Percentiles rank a stretch among this genome's conserved stretches.
These are phyloP conservation scores for Megastigmus dorsalis DNA, from an alignment of 2,888 invertebrate species.

Conservation along the genomic window DNA sequence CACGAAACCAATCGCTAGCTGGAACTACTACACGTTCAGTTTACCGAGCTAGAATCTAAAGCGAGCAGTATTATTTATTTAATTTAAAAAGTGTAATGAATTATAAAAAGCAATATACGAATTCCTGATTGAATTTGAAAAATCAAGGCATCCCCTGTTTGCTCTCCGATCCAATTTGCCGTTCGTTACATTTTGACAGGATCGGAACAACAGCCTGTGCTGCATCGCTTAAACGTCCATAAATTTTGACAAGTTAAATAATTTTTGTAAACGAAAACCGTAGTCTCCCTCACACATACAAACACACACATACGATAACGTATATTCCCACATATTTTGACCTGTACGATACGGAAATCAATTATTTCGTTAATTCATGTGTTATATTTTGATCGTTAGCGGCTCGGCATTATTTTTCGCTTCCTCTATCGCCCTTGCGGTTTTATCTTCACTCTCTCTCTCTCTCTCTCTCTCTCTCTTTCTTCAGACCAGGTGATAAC, in stretches of 20 bases:
- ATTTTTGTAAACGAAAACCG: background rate
- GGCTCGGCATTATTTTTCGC: slow-evolving; percentile 71
- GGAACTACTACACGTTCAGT: too few species aligned
- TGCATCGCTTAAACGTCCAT: background rate
- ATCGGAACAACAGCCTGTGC: too few species aligned
- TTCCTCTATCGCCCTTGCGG: slow-evolving; percentile 65
- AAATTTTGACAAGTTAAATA: slow-evolving; percentile 35
- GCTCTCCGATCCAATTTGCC: background rate
- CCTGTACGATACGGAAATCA: slow-evolving; percentile 52
- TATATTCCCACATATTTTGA: background rate
- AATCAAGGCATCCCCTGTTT: background rate
- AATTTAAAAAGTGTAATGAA: background rate
- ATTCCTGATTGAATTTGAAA: background rate
- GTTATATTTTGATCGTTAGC: slow-evolving; percentile 71
- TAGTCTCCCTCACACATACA: too few species aligned
- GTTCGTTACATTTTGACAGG: too few species aligned
- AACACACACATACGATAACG: background rate
- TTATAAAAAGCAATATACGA: background rate
- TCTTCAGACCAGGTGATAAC: too few species aligned
- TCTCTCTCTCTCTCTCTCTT: slow-evolving; percentile 2
- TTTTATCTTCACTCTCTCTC: background rate
- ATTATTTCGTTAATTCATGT: slow-evolving; percentile 66
- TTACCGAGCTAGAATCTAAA: too few species aligned
- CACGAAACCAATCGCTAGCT: too few species aligned
- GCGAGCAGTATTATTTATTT: too few species aligned